A percentile compares a stretch with the other conserved stretches of the same genome.
Evolutionary conservation across 2,888 invertebrate species (phyloP).

Genomic region (Epinotia nisella): DNA sequence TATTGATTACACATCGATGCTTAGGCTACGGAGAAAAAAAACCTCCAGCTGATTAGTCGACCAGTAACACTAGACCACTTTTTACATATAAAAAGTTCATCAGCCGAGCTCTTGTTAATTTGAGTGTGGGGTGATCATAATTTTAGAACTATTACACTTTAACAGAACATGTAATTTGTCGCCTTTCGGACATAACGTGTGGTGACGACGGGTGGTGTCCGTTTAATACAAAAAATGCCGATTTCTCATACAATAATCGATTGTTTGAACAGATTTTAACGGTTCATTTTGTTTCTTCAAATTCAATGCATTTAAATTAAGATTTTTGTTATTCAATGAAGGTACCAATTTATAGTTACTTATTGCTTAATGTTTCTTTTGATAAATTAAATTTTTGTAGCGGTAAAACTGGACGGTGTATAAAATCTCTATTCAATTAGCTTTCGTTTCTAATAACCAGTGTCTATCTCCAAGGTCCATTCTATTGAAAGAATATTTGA

Average conservation of each 20-base stretch:
- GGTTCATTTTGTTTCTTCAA: constrained; percentile 33
- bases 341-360: constrained; percentile 24
- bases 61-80: constrained; percentile 15
- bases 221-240: constrained; percentile 43
- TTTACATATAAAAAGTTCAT: too few relatives aligned
- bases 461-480: too few relatives aligned
- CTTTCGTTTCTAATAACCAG: too few relatives aligned
- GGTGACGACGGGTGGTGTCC: constrained; percentile 59
- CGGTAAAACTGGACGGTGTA: not conserved
- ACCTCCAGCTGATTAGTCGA: constrained; percentile 3
- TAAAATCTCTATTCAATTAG: not conserved
- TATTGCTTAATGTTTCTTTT: constrained; percentile 17
- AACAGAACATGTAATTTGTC: constrained; percentile 65
- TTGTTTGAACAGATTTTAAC: constrained; percentile 33
- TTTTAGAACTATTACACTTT: constrained; percentile 52
- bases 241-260: constrained; percentile 43
- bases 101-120: constrained; percentile 40
- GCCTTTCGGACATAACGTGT: constrained; percentile 63
- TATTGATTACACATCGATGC: constrained; percentile 61
- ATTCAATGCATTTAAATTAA: constrained; percentile 44
- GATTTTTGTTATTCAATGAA: constrained; percentile 31
- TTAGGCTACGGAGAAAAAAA: constrained; percentile 38
- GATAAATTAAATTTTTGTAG: constrained; percentile 33
- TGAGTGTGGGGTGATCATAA: constrained; percentile 46
- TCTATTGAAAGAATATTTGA: too few relatives aligned